Percentiles rank a stretch among this genome's conserved stretches.
phyloP scores from a whole-genome alignment of 2,797 vertebrate genomes.

The Ataeniobius toweri region DNA sequence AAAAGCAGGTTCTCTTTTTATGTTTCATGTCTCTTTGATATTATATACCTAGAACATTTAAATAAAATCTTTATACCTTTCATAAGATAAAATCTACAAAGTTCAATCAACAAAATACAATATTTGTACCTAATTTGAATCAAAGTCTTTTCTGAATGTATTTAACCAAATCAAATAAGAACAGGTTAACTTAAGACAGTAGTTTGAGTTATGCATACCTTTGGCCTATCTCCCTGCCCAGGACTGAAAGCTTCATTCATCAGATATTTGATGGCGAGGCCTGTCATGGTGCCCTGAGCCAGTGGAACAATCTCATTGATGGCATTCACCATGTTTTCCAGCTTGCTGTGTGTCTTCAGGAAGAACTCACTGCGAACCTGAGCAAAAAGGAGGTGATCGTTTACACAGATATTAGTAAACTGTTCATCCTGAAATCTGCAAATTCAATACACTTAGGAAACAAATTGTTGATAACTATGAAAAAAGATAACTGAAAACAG shows the following conservation, averaged over 20 bases:
- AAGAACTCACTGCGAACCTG: slow-evolving; percentile 95
- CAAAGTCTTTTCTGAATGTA: neutral
- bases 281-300: slow-evolving; percentile 98
- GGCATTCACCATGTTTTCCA: slow-evolving; percentile 86
- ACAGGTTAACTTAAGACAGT: neutral
- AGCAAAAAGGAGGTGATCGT: neutral
- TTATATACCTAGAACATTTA: neutral
- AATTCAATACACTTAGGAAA: neutral
- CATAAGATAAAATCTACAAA: neutral
- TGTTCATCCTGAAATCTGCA: neutral
- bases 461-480: neutral
- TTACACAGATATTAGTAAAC: too few relatives aligned
- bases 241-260: slow-evolving; percentile 90
- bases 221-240: slow-evolving; percentile 87
- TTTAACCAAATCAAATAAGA: neutral
- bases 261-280: slow-evolving; percentile 93
- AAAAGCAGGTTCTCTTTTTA: neutral
- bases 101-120: neutral
- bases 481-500: neutral
- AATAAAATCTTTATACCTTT: neutral
- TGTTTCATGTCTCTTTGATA: too few relatives aligned
- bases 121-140: neutral
- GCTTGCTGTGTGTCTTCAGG: slow-evolving; percentile 84
- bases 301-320: slow-evolving; percentile 91
- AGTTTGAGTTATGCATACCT: slow-evolving; percentile 57